A percentile compares a stretch with the other conserved stretches of the same genome.
Conservation (phyloP, 1,140 invertebrate genomes). For the Camponotus vicinus region DNA sequence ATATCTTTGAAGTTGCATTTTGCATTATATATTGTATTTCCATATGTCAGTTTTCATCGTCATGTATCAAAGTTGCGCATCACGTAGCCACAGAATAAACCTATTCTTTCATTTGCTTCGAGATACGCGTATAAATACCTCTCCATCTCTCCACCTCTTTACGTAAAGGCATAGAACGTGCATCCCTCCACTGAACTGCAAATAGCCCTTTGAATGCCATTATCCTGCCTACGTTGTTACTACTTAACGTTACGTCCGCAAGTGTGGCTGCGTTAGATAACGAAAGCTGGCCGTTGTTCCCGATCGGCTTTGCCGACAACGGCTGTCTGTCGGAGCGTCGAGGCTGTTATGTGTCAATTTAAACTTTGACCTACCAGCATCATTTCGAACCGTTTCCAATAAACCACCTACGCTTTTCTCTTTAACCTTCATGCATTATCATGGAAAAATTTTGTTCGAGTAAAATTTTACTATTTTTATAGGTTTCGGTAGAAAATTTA, state of each 20-base stretch:
- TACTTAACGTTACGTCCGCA: slow-evolving; percentile 52
- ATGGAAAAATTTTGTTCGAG: slow-evolving; percentile 5
- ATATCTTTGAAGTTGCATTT: neutral
- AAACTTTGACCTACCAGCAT: slow-evolving; percentile 61
- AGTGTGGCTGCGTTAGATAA: slow-evolving; percentile 56
- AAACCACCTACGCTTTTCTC: slow-evolving; percentile 25
- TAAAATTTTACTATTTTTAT: slow-evolving; percentile 12
- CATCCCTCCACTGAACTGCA: slow-evolving; percentile 56
- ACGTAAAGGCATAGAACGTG: slow-evolving; percentile 38
- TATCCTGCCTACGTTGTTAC: slow-evolving; percentile 61
- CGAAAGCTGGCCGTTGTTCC: slow-evolving; percentile 53
- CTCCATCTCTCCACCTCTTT: slow-evolving; percentile 20
- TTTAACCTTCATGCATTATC: slow-evolving; percentile 31
- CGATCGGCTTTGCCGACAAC: slow-evolving; percentile 49
- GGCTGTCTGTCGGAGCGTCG: slow-evolving; percentile 19
- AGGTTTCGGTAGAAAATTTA: neutral
- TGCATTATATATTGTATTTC: too few relatives aligned
- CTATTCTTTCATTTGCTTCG: slow-evolving; percentile 32
- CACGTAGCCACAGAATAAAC: neutral
- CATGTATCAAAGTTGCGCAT: neutral
- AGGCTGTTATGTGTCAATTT: slow-evolving; percentile 53
- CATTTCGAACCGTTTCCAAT: slow-evolving; percentile 6
- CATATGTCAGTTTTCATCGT: slow-evolving; percentile 2
- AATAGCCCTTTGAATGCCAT: slow-evolving; percentile 59
- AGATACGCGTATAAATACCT: slow-evolving; percentile 39